Percentiles rank a stretch among this genome's conserved stretches.
phyloP scores from a whole-genome alignment of 2,888 invertebrate genomes.

The Spialia ferax region DNA sequence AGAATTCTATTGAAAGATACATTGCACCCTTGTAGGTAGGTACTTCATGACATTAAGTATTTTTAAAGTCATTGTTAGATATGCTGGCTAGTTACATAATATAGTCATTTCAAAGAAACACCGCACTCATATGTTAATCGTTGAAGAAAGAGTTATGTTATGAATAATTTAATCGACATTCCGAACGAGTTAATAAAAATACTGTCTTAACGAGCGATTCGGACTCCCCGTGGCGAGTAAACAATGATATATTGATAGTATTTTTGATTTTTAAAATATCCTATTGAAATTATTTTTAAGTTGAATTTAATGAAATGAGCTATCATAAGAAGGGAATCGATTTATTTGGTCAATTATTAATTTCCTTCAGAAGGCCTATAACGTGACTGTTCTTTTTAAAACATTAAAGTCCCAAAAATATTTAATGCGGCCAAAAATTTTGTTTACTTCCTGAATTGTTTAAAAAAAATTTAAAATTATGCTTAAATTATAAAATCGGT shows the following conservation, averaged over 20 bases:
- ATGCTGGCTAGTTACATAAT: not conserved
- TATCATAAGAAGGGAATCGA: not conserved
- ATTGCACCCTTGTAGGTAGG: too few species aligned
- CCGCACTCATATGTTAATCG: slow-evolving; percentile 62
- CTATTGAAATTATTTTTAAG: slow-evolving; percentile 22
- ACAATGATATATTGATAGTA: slow-evolving; percentile 77
- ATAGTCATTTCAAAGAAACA: slow-evolving; percentile 39
- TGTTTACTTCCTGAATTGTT: too few species aligned
- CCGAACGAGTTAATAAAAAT: slow-evolving; percentile 81
- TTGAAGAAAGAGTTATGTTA: slow-evolving; percentile 72
- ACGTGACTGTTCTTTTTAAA: too few species aligned
- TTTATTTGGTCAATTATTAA: not conserved
- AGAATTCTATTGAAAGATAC: too few species aligned
- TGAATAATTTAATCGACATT: slow-evolving; percentile 80
- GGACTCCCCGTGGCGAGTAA: slow-evolving; percentile 77
- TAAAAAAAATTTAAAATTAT: too few species aligned
- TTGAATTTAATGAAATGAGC: slow-evolving; percentile 21
- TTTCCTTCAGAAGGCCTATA: not conserved
- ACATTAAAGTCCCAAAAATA: too few species aligned
- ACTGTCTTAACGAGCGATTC: slow-evolving; percentile 75
- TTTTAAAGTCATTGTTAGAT: not conserved
- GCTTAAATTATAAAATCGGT: too few species aligned
- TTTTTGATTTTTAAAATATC: slow-evolving; percentile 20
- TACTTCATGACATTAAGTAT: too few species aligned
- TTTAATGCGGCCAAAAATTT: too few species aligned